Conservation (phyloP, 92 coral and sea anemone genomes). For the Meandrina meandrites region DNA sequence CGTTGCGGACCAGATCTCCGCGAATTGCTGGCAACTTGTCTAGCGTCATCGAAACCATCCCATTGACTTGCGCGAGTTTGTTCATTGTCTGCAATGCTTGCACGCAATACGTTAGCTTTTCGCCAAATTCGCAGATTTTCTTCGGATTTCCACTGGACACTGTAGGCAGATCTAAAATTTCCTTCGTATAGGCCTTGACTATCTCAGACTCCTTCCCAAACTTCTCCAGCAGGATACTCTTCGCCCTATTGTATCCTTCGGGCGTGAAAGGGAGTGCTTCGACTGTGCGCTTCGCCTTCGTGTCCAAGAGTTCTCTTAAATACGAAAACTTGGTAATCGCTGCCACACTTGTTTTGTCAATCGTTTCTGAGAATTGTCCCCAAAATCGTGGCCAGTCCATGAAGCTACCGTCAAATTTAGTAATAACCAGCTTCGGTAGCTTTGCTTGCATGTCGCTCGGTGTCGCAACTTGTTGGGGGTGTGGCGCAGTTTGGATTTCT, state of each 20-base stretch:
- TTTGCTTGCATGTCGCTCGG: constrained; percentile 38
- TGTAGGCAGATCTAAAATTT: constrained; percentile 49
- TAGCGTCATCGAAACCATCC: constrained; percentile 55
- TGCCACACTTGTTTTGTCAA: constrained; percentile 35
- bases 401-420: constrained; percentile 45
- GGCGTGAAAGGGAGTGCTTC: constrained; percentile 51
- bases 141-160: constrained; percentile 29
- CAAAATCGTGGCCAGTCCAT: constrained; percentile 51
- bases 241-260: constrained; percentile 55
- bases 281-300: constrained; percentile 29
- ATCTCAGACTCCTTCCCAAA: constrained; percentile 53
- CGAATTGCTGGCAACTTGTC: constrained; percentile 60
- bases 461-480: constrained; percentile 10
- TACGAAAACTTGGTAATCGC: constrained; percentile 49
- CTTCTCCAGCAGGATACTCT: constrained; percentile 40
- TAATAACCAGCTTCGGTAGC: constrained; percentile 42
- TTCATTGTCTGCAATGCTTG: constrained; percentile 57
- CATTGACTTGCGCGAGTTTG: constrained; percentile 39
- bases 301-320: constrained; percentile 35
- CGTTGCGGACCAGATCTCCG: constrained; percentile 53
- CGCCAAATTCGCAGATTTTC: constrained; percentile 42
- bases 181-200: constrained; percentile 43
- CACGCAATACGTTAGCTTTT: constrained; percentile 47
- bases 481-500: constrained; percentile 23
- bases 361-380: constrained; percentile 49